Percentiles rank a stretch among this genome's conserved stretches.
Conservation (phyloP, 2,113 vertebrate species). For the Strigops habroptila region DNA sequence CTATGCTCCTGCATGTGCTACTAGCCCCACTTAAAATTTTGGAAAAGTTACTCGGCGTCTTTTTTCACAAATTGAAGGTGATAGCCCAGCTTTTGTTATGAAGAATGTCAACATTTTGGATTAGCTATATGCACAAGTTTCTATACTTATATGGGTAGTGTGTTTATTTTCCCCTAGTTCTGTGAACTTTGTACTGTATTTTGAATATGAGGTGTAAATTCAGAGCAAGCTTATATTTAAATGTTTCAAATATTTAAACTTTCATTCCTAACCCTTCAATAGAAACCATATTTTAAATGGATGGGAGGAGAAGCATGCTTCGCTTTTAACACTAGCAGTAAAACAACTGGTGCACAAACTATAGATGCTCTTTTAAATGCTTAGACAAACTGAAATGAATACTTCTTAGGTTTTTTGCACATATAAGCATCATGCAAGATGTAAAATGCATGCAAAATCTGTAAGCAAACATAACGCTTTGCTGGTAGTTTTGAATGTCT, state of each 20-base stretch:
- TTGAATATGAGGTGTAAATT: not conserved
- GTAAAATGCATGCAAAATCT: not conserved
- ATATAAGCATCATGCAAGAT: not conserved
- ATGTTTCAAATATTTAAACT: not conserved
- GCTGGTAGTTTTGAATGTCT: not conserved
- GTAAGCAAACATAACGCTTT: not conserved
- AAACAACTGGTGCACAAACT: not conserved
- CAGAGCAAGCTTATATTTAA: not conserved
- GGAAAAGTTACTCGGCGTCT: not conserved
- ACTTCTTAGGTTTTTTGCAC: accelerated
- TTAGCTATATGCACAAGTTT: not conserved
- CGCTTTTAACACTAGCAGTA: not conserved
- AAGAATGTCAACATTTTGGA: not conserved
- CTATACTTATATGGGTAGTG: not conserved
- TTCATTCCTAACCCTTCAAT: not conserved
- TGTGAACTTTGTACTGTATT: not conserved
- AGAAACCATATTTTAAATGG: not conserved
- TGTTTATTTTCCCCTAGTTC: not conserved
- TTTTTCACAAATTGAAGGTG: not conserved
- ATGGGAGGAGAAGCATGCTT: not conserved
- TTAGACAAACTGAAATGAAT: not conserved
- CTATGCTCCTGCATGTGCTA: not conserved
- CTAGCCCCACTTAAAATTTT: not conserved
- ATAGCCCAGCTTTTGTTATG: not conserved
- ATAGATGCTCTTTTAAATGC: not conserved